These are phyloP conservation scores for Aphelenchoides bicaudatus DNA, from an alignment of 2,888 invertebrate species.

Conservation along the genomic window DNA sequence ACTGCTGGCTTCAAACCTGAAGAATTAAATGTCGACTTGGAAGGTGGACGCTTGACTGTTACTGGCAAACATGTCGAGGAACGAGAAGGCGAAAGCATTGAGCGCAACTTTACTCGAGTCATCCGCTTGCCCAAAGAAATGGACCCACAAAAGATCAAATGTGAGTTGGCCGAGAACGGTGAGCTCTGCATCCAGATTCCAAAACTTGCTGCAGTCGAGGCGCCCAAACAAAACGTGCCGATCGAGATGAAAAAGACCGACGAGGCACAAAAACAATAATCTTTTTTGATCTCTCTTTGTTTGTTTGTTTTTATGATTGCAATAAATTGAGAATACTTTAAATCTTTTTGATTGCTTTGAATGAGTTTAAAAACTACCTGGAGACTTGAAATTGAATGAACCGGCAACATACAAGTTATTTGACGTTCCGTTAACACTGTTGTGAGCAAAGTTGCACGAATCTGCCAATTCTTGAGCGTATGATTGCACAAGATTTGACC, in stretches of 20 bases:
- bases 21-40: conserved; percentile 6
- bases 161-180: conserved; percentile 7
- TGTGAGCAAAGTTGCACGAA: background rate
- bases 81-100: conserved; percentile 5
- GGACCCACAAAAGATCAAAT: conserved; percentile 3
- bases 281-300: no score
- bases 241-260: conserved; percentile 3
- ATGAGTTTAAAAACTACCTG: no score
- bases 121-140: conserved; percentile 7
- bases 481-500: background rate
- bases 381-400: no score
- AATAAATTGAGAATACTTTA: no score
- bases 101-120: conserved; percentile 2
- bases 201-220: background rate
- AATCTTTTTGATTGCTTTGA: no score
- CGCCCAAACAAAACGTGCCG: background rate
- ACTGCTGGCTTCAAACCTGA: conserved; percentile 16
- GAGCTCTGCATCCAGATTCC: background rate
- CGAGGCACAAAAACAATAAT: no score
- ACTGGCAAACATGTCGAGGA: background rate
- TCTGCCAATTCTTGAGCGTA: background rate
- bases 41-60: background rate
- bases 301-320: no score
- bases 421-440: background rate
- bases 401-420: conserved; percentile 10